Percentiles rank a stretch among this genome's conserved stretches.
phyloP scores from a whole-genome alignment of 2,113 vertebrate species.

The Oenanthe oenanthe region DNA sequence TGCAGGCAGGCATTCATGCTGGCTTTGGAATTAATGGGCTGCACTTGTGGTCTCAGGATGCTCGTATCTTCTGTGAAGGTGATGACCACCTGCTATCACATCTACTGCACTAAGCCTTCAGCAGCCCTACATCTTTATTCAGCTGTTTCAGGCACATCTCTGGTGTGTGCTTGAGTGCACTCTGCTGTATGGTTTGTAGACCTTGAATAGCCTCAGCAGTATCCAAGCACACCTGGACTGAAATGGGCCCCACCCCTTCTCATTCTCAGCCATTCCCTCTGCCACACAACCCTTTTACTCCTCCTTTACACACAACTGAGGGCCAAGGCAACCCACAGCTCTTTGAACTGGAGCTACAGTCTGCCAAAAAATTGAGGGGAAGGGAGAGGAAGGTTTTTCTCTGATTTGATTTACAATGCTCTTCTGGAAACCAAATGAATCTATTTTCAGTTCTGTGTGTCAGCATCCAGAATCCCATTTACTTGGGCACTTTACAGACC shows the following conservation, averaged over 20 bases:
- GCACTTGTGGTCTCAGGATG: neutral
- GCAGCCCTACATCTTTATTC: neutral
- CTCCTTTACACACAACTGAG: neutral
- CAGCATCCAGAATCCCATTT: neutral
- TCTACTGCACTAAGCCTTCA: neutral
- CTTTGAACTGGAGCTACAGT: neutral
- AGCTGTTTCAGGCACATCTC: neutral
- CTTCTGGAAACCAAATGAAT: neutral
- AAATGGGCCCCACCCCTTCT: neutral
- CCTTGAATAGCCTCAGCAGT: neutral
- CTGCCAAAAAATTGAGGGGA: neutral
- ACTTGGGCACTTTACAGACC: neutral
- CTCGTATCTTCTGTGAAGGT: neutral
- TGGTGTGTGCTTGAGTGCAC: neutral
- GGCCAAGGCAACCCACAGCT: neutral
- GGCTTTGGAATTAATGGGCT: neutral
- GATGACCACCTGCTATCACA: neutral
- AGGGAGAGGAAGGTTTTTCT: neutral
- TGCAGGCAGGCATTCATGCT: neutral
- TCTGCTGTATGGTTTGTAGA: neutral
- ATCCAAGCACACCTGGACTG: neutral
- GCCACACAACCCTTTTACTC: fast-evolving
- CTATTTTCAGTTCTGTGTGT: neutral
- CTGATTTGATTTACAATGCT: neutral
- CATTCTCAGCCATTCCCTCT: neutral